phyloP scores from a whole-genome alignment of 2,888 invertebrate species.

The Lydus trimaculatus region DNA sequence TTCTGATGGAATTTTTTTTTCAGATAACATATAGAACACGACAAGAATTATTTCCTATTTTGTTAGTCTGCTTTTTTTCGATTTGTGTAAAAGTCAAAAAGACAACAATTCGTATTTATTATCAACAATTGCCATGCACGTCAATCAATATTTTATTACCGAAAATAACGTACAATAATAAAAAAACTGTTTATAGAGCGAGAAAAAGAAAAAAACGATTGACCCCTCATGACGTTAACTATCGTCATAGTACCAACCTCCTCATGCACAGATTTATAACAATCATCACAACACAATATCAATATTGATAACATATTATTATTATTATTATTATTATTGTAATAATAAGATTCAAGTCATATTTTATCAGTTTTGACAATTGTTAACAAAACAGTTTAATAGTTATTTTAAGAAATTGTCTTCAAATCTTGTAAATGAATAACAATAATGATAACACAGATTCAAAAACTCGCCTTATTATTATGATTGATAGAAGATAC shows the following conservation, averaged over 20 bases:
- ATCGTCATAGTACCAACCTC: conserved; percentile 2
- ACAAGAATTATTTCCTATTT: background rate
- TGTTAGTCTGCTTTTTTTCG: no score
- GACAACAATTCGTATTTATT: background rate
- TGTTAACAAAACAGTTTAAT: background rate
- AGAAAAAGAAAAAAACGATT: background rate
- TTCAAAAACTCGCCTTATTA: background rate
- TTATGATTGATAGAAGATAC: background rate
- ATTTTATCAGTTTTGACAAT: background rate
- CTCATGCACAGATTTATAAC: background rate
- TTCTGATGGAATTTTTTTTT: background rate
- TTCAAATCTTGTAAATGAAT: background rate
- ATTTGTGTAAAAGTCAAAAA: background rate
- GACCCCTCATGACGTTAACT: background rate
- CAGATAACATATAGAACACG: background rate
- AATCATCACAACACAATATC: background rate
- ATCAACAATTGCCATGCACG: background rate
- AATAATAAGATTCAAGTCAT: background rate
- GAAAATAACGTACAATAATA: background rate
- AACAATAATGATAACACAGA: background rate
- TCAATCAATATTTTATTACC: background rate
- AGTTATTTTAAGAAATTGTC: background rate
- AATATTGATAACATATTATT: background rate
- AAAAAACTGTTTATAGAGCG: background rate
- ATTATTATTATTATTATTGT: background rate